phyloP scores from a whole-genome alignment of 2,797 vertebrate genomes.

The Menidia menidia region DNA sequence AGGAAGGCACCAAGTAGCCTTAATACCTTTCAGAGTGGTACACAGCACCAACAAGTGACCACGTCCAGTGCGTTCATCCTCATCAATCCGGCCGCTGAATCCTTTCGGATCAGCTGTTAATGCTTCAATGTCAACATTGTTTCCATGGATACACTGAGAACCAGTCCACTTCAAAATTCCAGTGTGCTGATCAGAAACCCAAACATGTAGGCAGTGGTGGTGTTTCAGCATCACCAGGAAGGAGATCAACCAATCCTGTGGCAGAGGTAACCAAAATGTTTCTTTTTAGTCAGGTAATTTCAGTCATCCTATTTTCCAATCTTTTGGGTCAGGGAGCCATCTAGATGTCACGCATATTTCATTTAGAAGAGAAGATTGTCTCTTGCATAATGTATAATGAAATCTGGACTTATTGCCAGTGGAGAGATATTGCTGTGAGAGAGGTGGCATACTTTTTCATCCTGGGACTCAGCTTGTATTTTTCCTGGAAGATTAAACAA shows the following conservation, averaged over 20 bases:
- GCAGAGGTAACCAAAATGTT: conserved; percentile 28
- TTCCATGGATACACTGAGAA: conserved; percentile 71
- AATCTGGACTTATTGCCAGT: conserved; percentile 67
- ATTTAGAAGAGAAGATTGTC: conserved; percentile 70
- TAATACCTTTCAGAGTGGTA: conserved; percentile 8
- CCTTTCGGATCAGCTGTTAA: conserved; percentile 67
- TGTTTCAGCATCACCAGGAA: conserved; percentile 12
- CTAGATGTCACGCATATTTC: conserved; percentile 64
- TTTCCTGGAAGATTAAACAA: conserved; percentile 63
- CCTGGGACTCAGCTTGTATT: conserved; percentile 65
- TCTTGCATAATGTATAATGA: conserved; percentile 78
- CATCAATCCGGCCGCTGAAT: conserved; percentile 69
- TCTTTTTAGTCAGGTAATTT: conserved; percentile 58
- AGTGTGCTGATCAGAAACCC: conserved; percentile 43
- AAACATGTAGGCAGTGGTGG: conserved; percentile 41
- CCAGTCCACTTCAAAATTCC: conserved; percentile 49
- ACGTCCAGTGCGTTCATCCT: conserved; percentile 30
- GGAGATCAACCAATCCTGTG: conserved; percentile 7
- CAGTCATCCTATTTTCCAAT: conserved; percentile 42
- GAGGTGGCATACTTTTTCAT: conserved; percentile 53
- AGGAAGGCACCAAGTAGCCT: conserved; percentile 10
- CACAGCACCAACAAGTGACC: conserved; percentile 14
- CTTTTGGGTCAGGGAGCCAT: conserved; percentile 54
- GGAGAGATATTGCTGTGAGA: conserved; percentile 60
- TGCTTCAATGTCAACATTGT: conserved; percentile 60